Percentiles rank a stretch among this genome's conserved stretches.
Conservation (phyloP, 37 sponge, comb jelly and placozoan genomes). For the Halisarca cf. caerulea region DNA sequence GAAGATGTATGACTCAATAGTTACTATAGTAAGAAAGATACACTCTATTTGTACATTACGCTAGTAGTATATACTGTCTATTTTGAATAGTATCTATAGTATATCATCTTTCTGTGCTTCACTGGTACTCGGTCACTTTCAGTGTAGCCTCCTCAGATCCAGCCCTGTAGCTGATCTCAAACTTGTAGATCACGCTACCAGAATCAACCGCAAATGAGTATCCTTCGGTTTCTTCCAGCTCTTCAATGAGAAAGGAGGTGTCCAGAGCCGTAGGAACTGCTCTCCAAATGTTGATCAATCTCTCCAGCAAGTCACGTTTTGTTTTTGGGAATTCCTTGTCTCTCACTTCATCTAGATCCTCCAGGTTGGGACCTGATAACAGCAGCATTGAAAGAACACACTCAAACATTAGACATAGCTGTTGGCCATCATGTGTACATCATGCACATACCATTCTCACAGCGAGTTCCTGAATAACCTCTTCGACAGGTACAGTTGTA, state of each 20-base stretch:
- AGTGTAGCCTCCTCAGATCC: slow-evolving; percentile 34
- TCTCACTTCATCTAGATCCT: background rate
- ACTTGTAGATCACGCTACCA: background rate
- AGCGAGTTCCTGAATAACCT: background rate
- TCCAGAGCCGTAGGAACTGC: background rate
- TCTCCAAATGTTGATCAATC: background rate
- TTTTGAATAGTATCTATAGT: too few relatives aligned
- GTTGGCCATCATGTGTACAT: background rate
- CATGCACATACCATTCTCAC: slow-evolving; percentile 16
- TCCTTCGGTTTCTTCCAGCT: background rate
- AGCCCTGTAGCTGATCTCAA: slow-evolving; percentile 34
- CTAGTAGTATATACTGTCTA: too few relatives aligned
- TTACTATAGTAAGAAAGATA: too few relatives aligned
- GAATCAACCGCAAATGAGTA: slow-evolving; percentile 14
- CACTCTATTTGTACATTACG: too few relatives aligned
- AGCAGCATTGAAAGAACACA: too few relatives aligned
- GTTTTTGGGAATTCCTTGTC: background rate
- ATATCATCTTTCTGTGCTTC: background rate
- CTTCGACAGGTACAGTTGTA: background rate
- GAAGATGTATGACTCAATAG: too few relatives aligned
- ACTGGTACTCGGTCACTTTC: background rate
- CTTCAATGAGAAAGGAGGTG: background rate
- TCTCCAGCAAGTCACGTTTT: background rate
- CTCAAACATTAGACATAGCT: too few relatives aligned
- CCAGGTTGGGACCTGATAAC: background rate